Evolutionary conservation across 2,797 vertebrate species (phyloP).

Genomic region (Anisognathus igniventris): DNA sequence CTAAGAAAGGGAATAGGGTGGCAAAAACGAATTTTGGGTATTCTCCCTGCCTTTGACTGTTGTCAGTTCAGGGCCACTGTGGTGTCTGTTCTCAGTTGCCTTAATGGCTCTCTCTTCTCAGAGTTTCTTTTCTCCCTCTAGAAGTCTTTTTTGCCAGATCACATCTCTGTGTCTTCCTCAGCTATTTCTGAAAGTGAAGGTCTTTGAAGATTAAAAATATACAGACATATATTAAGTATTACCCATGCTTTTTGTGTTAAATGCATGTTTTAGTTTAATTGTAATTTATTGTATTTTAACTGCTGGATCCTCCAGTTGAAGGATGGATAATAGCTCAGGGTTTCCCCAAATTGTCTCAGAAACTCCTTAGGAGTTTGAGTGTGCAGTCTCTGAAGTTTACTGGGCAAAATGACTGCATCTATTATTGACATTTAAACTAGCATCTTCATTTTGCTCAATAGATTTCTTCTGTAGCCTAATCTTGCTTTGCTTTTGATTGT

Average conservation of each 20-base stretch:
- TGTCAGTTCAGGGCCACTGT: not conserved
- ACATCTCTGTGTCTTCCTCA: not conserved
- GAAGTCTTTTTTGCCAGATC: not conserved
- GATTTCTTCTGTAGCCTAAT: not conserved
- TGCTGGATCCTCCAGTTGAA: not conserved
- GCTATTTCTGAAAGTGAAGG: not conserved
- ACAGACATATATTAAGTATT: not conserved
- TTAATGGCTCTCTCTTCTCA: not conserved
- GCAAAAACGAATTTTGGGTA: rapidly evolving
- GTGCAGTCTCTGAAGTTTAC: not conserved
- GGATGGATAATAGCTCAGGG: not conserved
- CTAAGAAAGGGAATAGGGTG: not conserved
- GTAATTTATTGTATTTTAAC: not conserved
- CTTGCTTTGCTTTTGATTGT: not conserved
- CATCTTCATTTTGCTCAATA: not conserved
- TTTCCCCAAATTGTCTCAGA: not conserved
- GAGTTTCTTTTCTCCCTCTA: not conserved
- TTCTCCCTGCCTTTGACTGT: not conserved
- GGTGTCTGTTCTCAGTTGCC: not conserved
- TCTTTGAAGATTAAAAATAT: not conserved
- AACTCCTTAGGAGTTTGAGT: not conserved
- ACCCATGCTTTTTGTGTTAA: not conserved
- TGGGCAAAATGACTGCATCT: not conserved
- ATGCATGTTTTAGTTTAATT: not conserved
- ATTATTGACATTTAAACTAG: not conserved